These are phyloP conservation scores for Boleophthalmus pectinirostris DNA, from an alignment of 2,113 vertebrate genomes.

Conservation along the genomic window DNA sequence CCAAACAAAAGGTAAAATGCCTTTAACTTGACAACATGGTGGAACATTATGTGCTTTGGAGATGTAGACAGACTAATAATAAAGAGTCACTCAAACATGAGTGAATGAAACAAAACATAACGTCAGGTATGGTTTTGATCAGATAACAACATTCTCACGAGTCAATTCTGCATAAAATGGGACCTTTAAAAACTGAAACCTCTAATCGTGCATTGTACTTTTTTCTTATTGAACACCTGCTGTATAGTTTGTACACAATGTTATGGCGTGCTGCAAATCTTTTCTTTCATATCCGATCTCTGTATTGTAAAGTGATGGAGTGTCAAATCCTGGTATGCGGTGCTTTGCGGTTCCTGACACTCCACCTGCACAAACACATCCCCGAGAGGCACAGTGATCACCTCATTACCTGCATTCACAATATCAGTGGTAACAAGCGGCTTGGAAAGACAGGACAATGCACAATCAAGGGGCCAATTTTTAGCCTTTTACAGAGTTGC, in stretches of 20 bases:
- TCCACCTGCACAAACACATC: conserved; percentile 42
- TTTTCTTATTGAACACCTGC: background rate
- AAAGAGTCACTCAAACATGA: too few relatives aligned
- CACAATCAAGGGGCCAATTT: conserved; percentile 20
- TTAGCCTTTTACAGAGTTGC: conserved; percentile 20
- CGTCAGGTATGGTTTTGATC: too few relatives aligned
- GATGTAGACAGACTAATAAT: too few relatives aligned
- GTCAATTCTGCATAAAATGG: too few relatives aligned
- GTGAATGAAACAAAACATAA: too few relatives aligned
- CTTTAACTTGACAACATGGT: too few relatives aligned
- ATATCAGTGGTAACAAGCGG: conserved; percentile 18
- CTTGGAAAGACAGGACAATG: conserved; percentile 13
- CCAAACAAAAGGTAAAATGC: too few relatives aligned
- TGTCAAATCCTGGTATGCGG: conserved; percentile 53
- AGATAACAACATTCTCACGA: too few relatives aligned
- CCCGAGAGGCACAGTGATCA: conserved; percentile 44
- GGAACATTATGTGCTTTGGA: too few relatives aligned
- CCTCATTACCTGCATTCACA: conserved; percentile 24
- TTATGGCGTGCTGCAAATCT: background rate
- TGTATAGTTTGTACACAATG: background rate
- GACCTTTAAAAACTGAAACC: too few relatives aligned
- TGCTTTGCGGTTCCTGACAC: conserved; percentile 41
- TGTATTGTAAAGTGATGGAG: conserved; percentile 34
- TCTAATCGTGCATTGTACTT: too few relatives aligned
- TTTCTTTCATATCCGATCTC: conserved; percentile 21